Evolutionary conservation across 2,888 invertebrate species (phyloP).

Genomic region (Glomeris marginata): DNA sequence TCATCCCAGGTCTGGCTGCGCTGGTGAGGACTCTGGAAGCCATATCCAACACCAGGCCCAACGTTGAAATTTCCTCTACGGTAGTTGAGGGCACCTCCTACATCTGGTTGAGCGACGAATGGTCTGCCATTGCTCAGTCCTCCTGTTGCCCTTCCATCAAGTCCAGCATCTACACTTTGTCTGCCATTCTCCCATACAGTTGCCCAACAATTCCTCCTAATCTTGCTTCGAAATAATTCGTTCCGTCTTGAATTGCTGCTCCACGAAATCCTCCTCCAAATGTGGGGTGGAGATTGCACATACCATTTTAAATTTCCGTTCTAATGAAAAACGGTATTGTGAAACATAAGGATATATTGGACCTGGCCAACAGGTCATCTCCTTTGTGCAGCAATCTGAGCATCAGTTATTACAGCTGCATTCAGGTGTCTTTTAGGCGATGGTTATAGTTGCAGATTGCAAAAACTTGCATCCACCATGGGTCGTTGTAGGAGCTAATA

Average conservation of each 20-base stretch:
- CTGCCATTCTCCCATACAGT: slow-evolving; percentile 9
- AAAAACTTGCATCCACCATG: too few species aligned
- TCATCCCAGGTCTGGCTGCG: neutral
- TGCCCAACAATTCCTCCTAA: slow-evolving; percentile 6
- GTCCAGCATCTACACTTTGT: slow-evolving; percentile 6
- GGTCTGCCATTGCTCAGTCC: slow-evolving; percentile 6
- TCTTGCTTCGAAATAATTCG: slow-evolving; percentile 6
- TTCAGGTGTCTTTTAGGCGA: too few species aligned
- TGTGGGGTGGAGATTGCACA: slow-evolving; percentile 9
- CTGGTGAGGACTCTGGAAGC: neutral
- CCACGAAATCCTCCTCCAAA: slow-evolving; percentile 6
- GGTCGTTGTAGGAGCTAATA: too few species aligned
- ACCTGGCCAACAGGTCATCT: too few species aligned
- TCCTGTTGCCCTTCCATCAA: neutral
- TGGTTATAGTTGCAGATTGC: too few species aligned
- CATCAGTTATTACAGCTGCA: too few species aligned
- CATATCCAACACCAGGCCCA: neutral
- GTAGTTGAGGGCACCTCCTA: slow-evolving; percentile 7
- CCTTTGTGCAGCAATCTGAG: too few species aligned
- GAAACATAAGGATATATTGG: too few species aligned
- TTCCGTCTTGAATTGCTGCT: slow-evolving; percentile 3
- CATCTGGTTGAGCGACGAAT: slow-evolving; percentile 2
- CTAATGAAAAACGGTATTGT: too few species aligned
- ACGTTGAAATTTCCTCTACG: slow-evolving; percentile 6
- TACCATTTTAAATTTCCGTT: too few species aligned